These are phyloP conservation scores for Eleginops maclovinus DNA, from an alignment of 2,113 vertebrate genomes.

Conservation along the genomic window DNA sequence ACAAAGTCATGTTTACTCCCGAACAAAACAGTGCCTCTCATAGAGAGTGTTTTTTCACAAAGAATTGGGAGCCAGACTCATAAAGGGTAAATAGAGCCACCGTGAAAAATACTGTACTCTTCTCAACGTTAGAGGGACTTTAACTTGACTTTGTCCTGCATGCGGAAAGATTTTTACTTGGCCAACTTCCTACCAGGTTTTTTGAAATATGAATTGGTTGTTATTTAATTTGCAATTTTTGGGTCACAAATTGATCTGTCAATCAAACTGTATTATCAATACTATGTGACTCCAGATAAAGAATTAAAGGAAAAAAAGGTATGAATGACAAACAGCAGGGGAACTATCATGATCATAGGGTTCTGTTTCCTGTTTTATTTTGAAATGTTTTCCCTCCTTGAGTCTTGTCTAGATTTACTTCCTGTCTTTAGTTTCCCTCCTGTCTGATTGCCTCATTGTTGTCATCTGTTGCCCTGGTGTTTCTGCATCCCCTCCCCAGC, in stretches of 20 bases:
- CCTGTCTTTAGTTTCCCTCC: no score
- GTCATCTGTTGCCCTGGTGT: no score
- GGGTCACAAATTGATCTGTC: neutral
- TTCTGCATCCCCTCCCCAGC: no score
- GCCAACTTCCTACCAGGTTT: neutral
- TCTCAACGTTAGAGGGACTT: neutral
- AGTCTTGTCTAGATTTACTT: no score
- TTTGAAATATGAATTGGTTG: neutral
- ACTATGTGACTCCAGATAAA: neutral
- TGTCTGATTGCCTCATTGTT: no score
- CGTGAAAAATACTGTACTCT: neutral
- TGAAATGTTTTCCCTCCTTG: no score
- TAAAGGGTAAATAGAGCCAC: neutral
- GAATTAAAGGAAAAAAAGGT: neutral
- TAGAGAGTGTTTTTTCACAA: slow-evolving; percentile 9
- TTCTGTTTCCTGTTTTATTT: no score
- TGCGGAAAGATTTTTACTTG: neutral
- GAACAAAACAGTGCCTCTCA: slow-evolving; percentile 37
- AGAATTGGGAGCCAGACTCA: neutral
- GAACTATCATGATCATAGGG: no score
- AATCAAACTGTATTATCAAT: no score
- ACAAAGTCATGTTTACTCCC: slow-evolving; percentile 44
- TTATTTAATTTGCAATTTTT: no score
- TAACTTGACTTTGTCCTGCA: neutral
- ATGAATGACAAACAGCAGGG: neutral